Evolutionary conservation across 2,797 vertebrate species (phyloP).

Genomic region (Apogon hyalosoma): DNA sequence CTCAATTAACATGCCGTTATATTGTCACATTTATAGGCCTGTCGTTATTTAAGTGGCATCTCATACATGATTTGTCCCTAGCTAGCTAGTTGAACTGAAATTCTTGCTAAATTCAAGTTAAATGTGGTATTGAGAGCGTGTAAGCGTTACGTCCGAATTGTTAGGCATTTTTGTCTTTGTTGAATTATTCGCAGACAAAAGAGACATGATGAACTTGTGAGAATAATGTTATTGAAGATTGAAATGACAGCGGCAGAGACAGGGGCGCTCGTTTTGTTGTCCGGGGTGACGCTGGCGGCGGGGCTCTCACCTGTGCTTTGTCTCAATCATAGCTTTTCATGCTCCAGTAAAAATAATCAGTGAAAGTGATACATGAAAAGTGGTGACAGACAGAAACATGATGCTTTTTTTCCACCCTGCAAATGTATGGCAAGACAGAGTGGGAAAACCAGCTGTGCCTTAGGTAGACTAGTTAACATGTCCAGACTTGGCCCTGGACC

Average conservation of each 20-base stretch:
- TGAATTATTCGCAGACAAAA: neutral
- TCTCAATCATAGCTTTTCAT: conserved; percentile 20
- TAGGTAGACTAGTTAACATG: conserved; percentile 29
- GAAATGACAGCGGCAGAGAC: conserved; percentile 51
- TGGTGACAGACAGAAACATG: no score
- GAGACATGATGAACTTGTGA: conserved; percentile 1
- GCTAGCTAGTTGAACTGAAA: conserved; percentile 16
- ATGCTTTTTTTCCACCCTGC: no score
- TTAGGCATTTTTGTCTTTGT: neutral
- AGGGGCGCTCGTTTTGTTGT: conserved; percentile 61
- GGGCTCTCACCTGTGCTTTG: conserved; percentile 64
- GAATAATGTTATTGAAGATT: neutral
- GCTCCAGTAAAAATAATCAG: neutral
- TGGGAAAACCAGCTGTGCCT: conserved; percentile 43
- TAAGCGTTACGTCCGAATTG: neutral
- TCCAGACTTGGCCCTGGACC: conserved; percentile 46
- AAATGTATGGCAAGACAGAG: conserved; percentile 1
- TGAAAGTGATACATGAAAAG: neutral
- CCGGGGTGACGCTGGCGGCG: conserved; percentile 31
- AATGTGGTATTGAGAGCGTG: neutral
- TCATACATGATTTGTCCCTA: conserved; percentile 4
- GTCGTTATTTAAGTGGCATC: conserved; percentile 31
- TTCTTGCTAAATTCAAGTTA: neutral
- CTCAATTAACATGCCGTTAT: conserved; percentile 31
- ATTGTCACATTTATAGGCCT: conserved; percentile 58